Evolutionary conservation across 2,797 vertebrate species (phyloP).

Genomic region (Hozukius guyotensis): DNA sequence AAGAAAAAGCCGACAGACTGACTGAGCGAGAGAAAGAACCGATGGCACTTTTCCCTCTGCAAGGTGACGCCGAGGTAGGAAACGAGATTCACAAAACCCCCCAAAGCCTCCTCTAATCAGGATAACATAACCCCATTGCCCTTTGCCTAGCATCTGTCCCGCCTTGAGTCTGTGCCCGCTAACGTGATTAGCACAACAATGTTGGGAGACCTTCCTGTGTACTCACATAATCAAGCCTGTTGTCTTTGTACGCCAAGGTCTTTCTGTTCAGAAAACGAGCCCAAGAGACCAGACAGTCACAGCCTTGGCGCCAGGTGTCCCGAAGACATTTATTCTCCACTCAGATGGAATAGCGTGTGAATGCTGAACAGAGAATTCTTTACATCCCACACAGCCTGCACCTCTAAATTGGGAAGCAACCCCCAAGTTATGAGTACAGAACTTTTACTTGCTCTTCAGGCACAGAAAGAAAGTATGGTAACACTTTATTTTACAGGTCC

Average conservation of each 20-base stretch:
- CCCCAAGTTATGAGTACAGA: background rate
- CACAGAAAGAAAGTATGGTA: background rate
- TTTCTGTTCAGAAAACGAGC: constrained; percentile 67
- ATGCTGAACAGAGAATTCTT: constrained; percentile 34
- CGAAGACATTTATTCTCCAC: constrained; percentile 62
- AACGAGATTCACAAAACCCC: constrained; percentile 60
- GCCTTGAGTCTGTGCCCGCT: constrained; percentile 71
- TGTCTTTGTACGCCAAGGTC: constrained; percentile 78
- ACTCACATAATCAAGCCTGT: constrained; percentile 73
- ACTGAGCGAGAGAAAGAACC: constrained; percentile 5
- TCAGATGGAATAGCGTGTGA: constrained; percentile 55
- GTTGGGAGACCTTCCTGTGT: constrained; percentile 75
- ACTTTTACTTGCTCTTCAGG: background rate
- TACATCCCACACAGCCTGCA: constrained; percentile 33
- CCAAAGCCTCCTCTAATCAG: constrained; percentile 71
- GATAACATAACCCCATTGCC: constrained; percentile 78
- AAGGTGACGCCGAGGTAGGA: constrained; percentile 60
- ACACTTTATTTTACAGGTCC: background rate
- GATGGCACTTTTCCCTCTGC: constrained; percentile 48
- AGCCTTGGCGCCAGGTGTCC: constrained; percentile 67
- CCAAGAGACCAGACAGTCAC: constrained; percentile 63
- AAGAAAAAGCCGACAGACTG: constrained; percentile 16
- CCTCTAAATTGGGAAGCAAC: constrained; percentile 27
- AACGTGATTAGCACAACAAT: constrained; percentile 80
- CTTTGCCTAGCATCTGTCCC: constrained; percentile 77